Evolutionary conservation across 1,140 invertebrate species (phyloP).

Genomic region (Geopemphigus sp.): DNA sequence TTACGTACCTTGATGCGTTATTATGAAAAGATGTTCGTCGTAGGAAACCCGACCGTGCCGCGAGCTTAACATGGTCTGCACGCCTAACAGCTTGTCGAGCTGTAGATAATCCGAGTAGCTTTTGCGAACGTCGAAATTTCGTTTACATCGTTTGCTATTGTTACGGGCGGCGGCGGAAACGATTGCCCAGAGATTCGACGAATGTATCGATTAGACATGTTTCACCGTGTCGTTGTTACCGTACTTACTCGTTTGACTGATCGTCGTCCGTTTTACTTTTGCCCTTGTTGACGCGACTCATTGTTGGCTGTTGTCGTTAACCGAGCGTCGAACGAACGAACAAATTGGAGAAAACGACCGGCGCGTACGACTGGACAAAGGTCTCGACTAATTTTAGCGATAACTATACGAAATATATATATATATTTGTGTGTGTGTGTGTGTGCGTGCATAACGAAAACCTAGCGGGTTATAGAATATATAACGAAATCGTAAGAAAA

Average conservation of each 20-base stretch:
- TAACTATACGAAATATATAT: too few relatives aligned
- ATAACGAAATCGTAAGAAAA: too few relatives aligned
- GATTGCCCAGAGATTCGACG: too few relatives aligned
- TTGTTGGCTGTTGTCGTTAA: too few relatives aligned
- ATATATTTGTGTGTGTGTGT: neutral
- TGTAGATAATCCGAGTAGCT: conserved; percentile 80
- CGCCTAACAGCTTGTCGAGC: conserved; percentile 83
- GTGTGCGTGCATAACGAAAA: neutral
- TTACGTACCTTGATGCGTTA: conserved; percentile 92
- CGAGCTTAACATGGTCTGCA: conserved; percentile 80
- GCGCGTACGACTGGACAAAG: neutral
- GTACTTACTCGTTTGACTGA: conserved; percentile 27
- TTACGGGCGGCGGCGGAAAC: too few relatives aligned
- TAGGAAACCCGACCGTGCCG: conserved; percentile 66
- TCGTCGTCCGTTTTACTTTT: neutral
- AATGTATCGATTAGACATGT: too few relatives aligned
- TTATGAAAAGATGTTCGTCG: conserved; percentile 96
- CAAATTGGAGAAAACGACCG: too few relatives aligned
- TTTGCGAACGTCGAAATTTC: neutral
- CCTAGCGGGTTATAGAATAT: neutral
- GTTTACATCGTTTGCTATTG: conserved; percentile 13
- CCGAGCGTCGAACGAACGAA: too few relatives aligned
- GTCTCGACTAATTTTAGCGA: neutral
- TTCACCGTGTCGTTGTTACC: too few relatives aligned
- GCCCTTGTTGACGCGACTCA: conserved; percentile 4